Percentiles rank a stretch among this genome's conserved stretches.
Conservation (phyloP, 2,797 vertebrate genomes). For the Botia kubotai region DNA sequence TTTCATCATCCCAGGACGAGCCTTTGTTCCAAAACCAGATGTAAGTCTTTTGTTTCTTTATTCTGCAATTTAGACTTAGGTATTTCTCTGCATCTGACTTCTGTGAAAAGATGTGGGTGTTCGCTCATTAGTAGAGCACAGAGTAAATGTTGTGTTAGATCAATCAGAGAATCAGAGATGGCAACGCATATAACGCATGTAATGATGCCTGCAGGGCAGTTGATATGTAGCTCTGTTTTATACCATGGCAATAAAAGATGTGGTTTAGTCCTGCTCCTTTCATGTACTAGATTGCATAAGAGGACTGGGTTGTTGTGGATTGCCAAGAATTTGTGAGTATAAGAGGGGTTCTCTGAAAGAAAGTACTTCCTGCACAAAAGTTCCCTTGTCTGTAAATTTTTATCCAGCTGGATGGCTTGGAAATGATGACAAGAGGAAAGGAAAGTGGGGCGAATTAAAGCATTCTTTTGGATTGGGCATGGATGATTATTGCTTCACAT, state of each 20-base stretch:
- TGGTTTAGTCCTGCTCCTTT: constrained; percentile 26
- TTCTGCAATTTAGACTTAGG: constrained; percentile 24
- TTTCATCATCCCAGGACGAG: constrained; percentile 90
- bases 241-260: constrained; percentile 68
- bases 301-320: constrained; percentile 1
- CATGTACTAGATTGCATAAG: constrained; percentile 22
- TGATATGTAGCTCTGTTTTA: constrained; percentile 67
- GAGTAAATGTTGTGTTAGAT: constrained; percentile 72
- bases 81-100: constrained; percentile 1
- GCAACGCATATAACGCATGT: constrained; percentile 56
- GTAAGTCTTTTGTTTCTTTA: constrained; percentile 73
- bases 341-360: constrained; percentile 31
- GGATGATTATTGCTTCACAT: constrained; percentile 77
- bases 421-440: constrained; percentile 63
- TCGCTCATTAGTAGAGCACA: constrained; percentile 73
- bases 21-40: constrained; percentile 92
- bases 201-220: constrained; percentile 77
- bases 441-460: constrained; percentile 72
- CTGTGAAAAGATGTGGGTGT: constrained; percentile 34
- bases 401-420: constrained; percentile 63
- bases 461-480: constrained; percentile 77
- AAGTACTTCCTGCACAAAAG: constrained; percentile 58
- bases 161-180: constrained; percentile 47
- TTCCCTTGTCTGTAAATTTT: constrained; percentile 74
- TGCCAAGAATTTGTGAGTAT: constrained; percentile 46